A percentile compares a stretch with the other conserved stretches of the same genome.
phyloP scores from a whole-genome alignment of 1,140 invertebrate species.

The Leptopilina boulardi region DNA sequence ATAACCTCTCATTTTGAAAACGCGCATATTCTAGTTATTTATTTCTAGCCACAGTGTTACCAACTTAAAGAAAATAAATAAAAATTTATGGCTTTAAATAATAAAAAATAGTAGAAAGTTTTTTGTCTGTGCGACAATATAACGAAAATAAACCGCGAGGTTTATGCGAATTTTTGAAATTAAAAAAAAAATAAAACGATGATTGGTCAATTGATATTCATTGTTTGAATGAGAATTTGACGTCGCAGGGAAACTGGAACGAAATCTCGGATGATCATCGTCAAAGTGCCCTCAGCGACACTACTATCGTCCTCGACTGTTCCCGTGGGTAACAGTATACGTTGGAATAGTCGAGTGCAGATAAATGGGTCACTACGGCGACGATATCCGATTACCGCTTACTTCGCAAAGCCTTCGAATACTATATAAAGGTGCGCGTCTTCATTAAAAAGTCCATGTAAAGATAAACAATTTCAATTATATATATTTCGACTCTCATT shows the following conservation, averaged over 20 bases:
- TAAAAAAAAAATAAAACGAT: background rate
- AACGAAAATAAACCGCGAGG: no score
- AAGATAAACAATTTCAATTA: conserved; percentile 23
- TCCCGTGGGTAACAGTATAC: conserved; percentile 41
- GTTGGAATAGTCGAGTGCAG: conserved; percentile 40
- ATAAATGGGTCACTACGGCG: conserved; percentile 47
- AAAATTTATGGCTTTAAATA: no score
- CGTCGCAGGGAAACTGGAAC: conserved; percentile 23
- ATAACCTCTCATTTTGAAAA: no score
- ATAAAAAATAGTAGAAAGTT: no score
- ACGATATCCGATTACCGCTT: conserved; percentile 53
- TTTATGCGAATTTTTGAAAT: no score
- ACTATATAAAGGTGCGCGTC: conserved; percentile 36
- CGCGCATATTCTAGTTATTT: no score
- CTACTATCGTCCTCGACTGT: conserved; percentile 31
- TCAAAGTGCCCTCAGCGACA: conserved; percentile 2
- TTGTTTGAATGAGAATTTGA: background rate
- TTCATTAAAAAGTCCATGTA: background rate
- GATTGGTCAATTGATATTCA: background rate
- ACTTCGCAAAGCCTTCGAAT: conserved; percentile 39
- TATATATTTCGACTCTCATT: background rate
- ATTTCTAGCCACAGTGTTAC: no score
- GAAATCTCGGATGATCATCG: conserved; percentile 38
- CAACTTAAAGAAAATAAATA: no score
- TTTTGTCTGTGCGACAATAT: no score